Base-by-base conservation (phyloP, 2,113 vertebrate species). In the Gnathonemus echidnorhynchus region DNA sequence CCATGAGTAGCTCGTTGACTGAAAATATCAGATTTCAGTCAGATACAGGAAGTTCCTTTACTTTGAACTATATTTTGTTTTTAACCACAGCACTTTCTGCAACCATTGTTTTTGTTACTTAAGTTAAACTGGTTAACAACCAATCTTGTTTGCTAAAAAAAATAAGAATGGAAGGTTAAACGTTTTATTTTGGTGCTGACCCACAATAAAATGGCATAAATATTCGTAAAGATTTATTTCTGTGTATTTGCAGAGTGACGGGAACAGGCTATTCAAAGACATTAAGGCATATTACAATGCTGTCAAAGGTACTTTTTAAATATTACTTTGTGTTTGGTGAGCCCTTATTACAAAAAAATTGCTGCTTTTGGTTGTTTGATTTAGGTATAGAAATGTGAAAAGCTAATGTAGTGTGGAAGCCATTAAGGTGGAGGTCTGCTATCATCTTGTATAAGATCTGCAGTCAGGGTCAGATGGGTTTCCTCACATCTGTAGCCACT, bases 191-290 rank as follows among this genome's bases (percentile, higher is more conserved):
- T 77, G 21, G 9, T 88, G 31, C 52, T 88, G 15, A 45, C 52
- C 19, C 19, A 6, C 27, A 39, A 5, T 42, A 53, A 85, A 83
- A 53, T 5, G 8, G 53, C 62, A 84, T 84, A 89, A 89, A 89
- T 45, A 62, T 87, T 50, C 49, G 19, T 35, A 31, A 89, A 87
- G 3, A 35, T 58, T 87, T 58, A 50, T 77, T 80, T 7, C 86
- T 85, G 35, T 89, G 86, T 90, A 49, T 80, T 92, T 93, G 89
- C 95, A 99, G 98, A 92, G 89, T 0, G 98, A 99, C 93, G 97
- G 97, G 49, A 92, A 93, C 88, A 96, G 94, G 91, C 95, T 99
- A 90, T 96, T 95, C 93, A 99, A 99, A 93, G 98, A 99, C 48
- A 96, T 99, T 39, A 98, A 96, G 93, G 95, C 96, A 42, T 97